Percentiles rank a stretch among this genome's conserved stretches.
Evolutionary conservation across 2,113 vertebrate genomes (phyloP).

Genomic region (Xiphorhynchus elegans): DNA sequence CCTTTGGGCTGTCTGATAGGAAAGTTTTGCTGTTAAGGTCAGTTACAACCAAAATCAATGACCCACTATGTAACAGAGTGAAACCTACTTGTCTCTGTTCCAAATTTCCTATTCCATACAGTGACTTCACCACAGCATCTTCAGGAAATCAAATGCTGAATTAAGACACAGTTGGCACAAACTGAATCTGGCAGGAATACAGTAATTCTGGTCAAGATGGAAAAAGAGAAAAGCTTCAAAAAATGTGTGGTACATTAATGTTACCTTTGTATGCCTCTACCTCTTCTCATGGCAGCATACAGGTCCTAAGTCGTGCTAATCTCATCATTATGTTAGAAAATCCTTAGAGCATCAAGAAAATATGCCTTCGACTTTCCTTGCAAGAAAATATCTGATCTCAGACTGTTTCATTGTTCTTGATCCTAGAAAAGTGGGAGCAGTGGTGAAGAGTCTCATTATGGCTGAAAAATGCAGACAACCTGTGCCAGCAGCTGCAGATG

Average conservation of each 20-base stretch:
- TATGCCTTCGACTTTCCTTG: background rate
- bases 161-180: constrained; percentile 10
- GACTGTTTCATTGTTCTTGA: background rate
- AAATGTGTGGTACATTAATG: background rate
- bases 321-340: background rate
- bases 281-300: background rate
- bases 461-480: background rate
- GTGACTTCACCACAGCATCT: background rate
- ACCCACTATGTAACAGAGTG: background rate
- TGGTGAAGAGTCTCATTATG: background rate
- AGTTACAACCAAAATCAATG: background rate
- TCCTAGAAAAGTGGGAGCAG: background rate
- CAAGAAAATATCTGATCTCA: background rate
- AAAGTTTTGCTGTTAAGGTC: background rate
- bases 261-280: background rate
- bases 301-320: background rate
- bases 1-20: background rate
- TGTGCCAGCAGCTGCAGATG: background rate
- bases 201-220: background rate
- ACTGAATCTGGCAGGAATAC: background rate
- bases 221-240: background rate
- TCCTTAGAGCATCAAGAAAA: background rate
- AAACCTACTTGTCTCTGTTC: background rate
- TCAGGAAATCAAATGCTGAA: constrained; percentile 23
- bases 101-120: background rate